Conservation (phyloP, 2,888 invertebrate genomes). For the Drosophila prolongata region DNA sequence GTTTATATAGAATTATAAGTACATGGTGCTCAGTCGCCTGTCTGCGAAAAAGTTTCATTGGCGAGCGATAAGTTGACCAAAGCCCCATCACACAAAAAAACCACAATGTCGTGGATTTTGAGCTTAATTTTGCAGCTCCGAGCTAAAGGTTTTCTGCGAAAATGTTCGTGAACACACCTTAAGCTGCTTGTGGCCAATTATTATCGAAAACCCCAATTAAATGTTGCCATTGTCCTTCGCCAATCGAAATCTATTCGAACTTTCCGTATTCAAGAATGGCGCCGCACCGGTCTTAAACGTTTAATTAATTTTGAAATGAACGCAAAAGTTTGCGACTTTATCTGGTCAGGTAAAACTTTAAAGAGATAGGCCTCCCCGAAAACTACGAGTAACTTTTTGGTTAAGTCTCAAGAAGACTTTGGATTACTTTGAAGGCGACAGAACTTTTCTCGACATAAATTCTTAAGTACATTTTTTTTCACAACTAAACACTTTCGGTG, state of each 20-base stretch:
- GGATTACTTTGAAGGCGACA: constrained; percentile 53
- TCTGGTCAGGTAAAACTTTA: constrained; percentile 61
- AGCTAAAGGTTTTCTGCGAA: neutral
- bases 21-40: neutral
- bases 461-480: constrained; percentile 58
- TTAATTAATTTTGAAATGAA: constrained; percentile 72
- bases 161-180: constrained; percentile 12
- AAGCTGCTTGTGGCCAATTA: constrained; percentile 70
- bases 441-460: constrained; percentile 58
- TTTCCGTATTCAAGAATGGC: constrained; percentile 24
- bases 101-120: constrained; percentile 11
- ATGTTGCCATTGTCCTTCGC: constrained; percentile 43
- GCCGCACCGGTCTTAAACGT: constrained; percentile 38
- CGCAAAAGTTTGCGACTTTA: constrained; percentile 61
- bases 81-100: constrained; percentile 4
- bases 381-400: constrained; percentile 44
- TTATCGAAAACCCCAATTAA: constrained; percentile 64
- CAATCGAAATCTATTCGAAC: constrained; percentile 26
- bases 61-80: constrained; percentile 8
- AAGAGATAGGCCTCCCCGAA: constrained; percentile 41
- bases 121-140: constrained; percentile 1
- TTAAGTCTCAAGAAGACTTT: constrained; percentile 29
- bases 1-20: constrained; percentile 10
- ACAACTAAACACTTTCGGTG: constrained; percentile 60
- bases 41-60: constrained; percentile 8